These are phyloP conservation scores for Ophioninae sp. DNA, from an alignment of 2,888 invertebrate species.

Conservation along the genomic window DNA sequence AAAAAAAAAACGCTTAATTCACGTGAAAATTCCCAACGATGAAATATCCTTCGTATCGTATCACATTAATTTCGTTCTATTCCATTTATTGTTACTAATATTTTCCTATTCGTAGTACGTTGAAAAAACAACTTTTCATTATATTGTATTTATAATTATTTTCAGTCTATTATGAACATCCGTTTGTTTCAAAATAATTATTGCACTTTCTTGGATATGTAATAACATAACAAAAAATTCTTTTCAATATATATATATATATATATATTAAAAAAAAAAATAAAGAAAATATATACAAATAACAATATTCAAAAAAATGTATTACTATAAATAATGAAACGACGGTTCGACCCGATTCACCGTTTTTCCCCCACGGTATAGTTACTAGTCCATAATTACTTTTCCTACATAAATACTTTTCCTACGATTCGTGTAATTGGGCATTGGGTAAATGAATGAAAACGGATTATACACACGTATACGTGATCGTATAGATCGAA, in stretches of 20 bases:
- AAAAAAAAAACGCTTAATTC: not conserved
- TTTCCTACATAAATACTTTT: too few relatives aligned
- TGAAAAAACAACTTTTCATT: not conserved
- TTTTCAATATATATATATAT: too few relatives aligned
- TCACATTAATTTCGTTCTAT: not conserved
- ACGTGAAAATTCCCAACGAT: not conserved
- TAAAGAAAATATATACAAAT: too few relatives aligned
- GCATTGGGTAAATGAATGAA: not conserved
- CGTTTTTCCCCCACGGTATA: too few relatives aligned
- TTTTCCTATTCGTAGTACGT: not conserved
- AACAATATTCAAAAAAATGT: too few relatives aligned
- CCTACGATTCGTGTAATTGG: too few relatives aligned
- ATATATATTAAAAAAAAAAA: too few relatives aligned
- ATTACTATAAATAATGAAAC: too few relatives aligned
- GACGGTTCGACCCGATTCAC: too few relatives aligned
- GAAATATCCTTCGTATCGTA: not conserved
- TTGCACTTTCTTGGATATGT: not conserved
- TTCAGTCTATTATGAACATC: not conserved
- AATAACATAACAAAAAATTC: too few relatives aligned
- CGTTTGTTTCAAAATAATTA: not conserved
- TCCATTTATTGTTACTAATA: not conserved
- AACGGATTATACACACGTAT: slow-evolving; percentile 19
- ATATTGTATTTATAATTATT: not conserved
- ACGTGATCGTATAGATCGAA: not conserved
- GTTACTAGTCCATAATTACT: too few relatives aligned